Conservation (phyloP, 1,140 invertebrate species). For the Steinernema feltiae region DNA sequence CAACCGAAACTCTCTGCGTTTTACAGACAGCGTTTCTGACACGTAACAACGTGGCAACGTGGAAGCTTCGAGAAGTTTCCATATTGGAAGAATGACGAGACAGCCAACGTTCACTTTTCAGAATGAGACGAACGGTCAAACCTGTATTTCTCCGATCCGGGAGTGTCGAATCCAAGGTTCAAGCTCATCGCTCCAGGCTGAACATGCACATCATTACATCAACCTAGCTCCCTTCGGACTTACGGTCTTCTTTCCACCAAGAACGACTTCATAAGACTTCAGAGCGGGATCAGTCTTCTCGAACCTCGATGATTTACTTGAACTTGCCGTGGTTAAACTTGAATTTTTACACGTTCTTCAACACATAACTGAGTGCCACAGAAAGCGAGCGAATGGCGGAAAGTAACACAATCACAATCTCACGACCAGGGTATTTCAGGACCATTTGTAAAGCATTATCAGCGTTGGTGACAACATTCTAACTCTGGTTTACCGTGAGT, state of each 20-base stretch:
- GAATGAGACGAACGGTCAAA: no score
- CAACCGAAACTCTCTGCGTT: no score
- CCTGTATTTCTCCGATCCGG: conserved; percentile 60
- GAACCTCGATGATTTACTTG: conserved; percentile 69
- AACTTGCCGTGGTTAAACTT: conserved; percentile 68
- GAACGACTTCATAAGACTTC: conserved; percentile 60
- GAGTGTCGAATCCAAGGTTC: conserved; percentile 59
- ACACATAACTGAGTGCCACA: no score
- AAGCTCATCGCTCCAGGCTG: conserved; percentile 27
- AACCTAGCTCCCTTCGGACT: background rate
- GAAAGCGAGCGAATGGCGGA: conserved; percentile 74
- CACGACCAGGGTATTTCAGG: conserved; percentile 41
- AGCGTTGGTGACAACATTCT: background rate
- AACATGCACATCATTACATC: conserved; percentile 29
- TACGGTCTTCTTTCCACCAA: conserved; percentile 50
- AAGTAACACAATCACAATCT: conserved; percentile 58
- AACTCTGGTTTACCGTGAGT: background rate
- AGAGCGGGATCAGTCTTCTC: conserved; percentile 70
- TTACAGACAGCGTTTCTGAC: no score
- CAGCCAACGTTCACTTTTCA: no score
- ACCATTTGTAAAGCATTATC: background rate
- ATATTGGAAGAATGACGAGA: no score
- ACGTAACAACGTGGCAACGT: no score
- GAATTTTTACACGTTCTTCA: conserved; percentile 68
- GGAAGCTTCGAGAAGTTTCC: no score